A percentile compares a stretch with the other conserved stretches of the same genome.
These are phyloP conservation scores for Craterocephalus amniculus DNA, from an alignment of 2,797 vertebrate species.

Conservation along the genomic window DNA sequence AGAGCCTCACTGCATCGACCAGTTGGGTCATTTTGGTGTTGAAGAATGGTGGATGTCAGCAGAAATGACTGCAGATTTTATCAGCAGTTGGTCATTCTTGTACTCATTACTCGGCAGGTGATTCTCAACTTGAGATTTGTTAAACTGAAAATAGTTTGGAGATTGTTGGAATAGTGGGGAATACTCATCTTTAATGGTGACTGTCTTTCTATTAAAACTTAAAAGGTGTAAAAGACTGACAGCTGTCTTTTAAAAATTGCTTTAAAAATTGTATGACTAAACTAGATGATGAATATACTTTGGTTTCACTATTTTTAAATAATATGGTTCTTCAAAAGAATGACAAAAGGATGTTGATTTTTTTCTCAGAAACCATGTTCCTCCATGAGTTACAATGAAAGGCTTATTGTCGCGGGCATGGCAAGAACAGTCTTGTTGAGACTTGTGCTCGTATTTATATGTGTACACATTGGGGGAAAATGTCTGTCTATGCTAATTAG, in stretches of 20 bases:
- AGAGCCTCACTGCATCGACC: neutral
- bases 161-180: neutral
- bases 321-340: neutral
- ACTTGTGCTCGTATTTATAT: conserved; percentile 50
- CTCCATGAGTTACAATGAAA: conserved; percentile 10
- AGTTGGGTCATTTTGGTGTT: neutral
- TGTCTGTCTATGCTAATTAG: conserved; percentile 5
- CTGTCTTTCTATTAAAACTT: neutral
- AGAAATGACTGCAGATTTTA: neutral
- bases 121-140: neutral
- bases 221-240: neutral
- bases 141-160: neutral
- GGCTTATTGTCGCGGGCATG: conserved; percentile 38
- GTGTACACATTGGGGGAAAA: conserved; percentile 25
- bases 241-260: neutral
- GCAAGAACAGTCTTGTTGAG: conserved; percentile 52
- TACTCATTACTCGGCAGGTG: neutral
- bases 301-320: neutral
- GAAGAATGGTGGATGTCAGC: neutral
- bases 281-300: neutral
- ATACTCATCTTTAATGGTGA: neutral
- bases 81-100: neutral
- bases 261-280: neutral
- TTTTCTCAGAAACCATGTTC: conserved; percentile 7
- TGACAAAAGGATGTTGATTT: conserved; percentile 4